A percentile compares a stretch with the other conserved stretches of the same genome.
These are phyloP conservation scores for Ctenomys sociabilis DNA, from an alignment of 2,113 vertebrate genomes.

Conservation along the genomic window DNA sequence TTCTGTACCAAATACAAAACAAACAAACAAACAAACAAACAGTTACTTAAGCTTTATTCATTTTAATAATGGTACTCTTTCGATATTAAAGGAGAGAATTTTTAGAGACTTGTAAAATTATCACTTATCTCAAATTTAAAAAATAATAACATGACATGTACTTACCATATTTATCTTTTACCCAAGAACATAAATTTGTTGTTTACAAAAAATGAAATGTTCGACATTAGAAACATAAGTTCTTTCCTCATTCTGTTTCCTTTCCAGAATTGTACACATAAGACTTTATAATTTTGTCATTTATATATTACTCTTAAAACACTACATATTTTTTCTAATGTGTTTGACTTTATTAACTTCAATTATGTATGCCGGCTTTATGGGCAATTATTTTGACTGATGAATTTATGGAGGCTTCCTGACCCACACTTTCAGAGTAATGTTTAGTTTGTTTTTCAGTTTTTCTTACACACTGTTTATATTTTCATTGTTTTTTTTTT, in stretches of 20 bases:
- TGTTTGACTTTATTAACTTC: background rate
- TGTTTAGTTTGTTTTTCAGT: background rate
- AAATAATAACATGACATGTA: background rate
- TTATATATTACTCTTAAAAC: background rate
- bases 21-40: too few relatives aligned
- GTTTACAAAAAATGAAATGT: background rate
- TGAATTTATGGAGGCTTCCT: background rate
- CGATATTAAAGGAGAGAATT: background rate
- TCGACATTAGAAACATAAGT: background rate
- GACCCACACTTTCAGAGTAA: background rate
- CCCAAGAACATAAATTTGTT: background rate
- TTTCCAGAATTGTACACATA: background rate
- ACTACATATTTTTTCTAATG: background rate
- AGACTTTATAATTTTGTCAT: background rate
- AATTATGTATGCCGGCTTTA: background rate
- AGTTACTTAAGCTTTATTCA: background rate
- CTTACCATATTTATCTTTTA: background rate
- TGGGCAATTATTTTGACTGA: background rate
- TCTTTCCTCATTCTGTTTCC: background rate
- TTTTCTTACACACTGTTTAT: background rate
- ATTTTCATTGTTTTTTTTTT: background rate
- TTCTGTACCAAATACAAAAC: too few relatives aligned
- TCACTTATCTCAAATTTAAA: background rate
- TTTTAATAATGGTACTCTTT: background rate
- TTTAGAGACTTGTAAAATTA: background rate